These are phyloP conservation scores for Hydrozoanthus gracilis DNA, from an alignment of 92 coral and sea anemone genomes.

Conservation along the genomic window DNA sequence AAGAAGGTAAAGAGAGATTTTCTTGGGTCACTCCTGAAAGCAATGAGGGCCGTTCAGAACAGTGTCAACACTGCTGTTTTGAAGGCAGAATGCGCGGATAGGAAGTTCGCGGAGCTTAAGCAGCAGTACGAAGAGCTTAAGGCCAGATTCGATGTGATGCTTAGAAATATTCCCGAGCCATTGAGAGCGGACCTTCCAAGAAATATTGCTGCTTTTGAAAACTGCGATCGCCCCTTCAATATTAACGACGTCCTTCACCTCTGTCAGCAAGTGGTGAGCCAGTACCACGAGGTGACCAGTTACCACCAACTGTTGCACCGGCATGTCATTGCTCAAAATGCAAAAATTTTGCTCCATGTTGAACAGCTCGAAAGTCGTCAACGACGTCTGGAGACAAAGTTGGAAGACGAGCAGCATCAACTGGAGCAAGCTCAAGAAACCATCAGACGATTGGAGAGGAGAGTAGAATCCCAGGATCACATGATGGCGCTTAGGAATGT, in stretches of 20 bases:
- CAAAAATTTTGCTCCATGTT: not conserved
- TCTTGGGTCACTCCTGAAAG: not conserved
- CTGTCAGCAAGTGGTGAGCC: not conserved
- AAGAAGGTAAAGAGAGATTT: too few species aligned
- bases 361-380: not conserved
- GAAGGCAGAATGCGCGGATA: not conserved
- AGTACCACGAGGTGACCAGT: not conserved
- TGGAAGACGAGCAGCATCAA: not conserved
- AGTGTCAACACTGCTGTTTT: not conserved
- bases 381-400: not conserved
- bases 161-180: not conserved
- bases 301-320: not conserved
- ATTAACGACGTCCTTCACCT: not conserved
- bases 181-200: not conserved
- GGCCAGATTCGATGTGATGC: not conserved
- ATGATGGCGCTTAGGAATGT: too few species aligned
- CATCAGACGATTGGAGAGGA: not conserved
- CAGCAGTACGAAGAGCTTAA: not conserved
- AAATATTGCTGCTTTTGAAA: not conserved
- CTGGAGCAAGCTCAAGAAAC: not conserved
- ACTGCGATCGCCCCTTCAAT: not conserved
- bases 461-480: not conserved
- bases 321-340: not conserved
- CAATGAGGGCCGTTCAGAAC: not conserved
- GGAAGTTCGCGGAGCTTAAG: not conserved